Base-by-base conservation (phyloP, 2,797 vertebrate genomes). In the Vultur gryphus region DNA sequence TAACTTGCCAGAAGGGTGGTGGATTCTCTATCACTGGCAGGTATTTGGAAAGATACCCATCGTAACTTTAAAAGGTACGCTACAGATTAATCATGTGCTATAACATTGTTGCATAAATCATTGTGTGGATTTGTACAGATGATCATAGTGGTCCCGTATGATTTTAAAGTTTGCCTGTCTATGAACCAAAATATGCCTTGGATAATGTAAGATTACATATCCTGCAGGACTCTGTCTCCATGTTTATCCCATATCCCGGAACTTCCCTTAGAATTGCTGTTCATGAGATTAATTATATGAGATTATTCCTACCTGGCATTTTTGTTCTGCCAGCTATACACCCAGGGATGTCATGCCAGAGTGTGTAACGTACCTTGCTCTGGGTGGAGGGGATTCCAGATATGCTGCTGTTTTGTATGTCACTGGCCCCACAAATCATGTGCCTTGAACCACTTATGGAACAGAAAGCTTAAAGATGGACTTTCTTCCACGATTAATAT, bases 281-380 rank as follows among this genome's bases (percentile, higher is more conserved):
- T 69, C 8, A 11, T 77, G 14, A 48, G 9, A 72, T 54, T 37
- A 71, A 43, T 72, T 82, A 59, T 55, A 70, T 85, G 65, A 83
- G 57, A 33, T 65, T 78, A 51, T 81, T 91, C 35, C 25, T 78
- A 46, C 51, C 25, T 51, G 35, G 10, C 2, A 9, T 52, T 64
- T 84, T 64, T 65, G 29, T 71, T 54, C 51, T 79, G 31, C 57
- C 44, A 59, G 24, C 35, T 76, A 3, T 31, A 31, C 6, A 25
- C 10, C 16, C 9, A 3, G 24, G 9, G 3, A 1, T 64, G 15
- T 57, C 23, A 33, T 9, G 11, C 29, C 54, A 37, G 78, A 62
- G 9, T 21, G 26, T 2, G 2, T 23, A 51, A 43, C 0, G 1
- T 49, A 20, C 41, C n/a, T 67, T 67, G 28, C 31, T 52, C 29